phyloP scores from a whole-genome alignment of 2,113 vertebrate species.

The Plotosus lineatus region DNA sequence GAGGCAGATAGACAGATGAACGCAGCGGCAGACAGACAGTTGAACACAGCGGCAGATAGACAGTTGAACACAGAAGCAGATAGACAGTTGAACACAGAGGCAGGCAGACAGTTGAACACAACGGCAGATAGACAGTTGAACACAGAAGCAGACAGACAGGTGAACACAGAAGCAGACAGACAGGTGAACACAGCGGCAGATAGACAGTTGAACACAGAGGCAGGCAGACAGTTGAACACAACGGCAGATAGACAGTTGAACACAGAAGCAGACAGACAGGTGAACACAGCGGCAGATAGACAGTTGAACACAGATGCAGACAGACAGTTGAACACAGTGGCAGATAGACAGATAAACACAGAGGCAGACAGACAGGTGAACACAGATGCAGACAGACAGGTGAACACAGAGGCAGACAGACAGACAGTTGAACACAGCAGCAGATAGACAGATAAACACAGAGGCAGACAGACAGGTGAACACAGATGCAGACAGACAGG shows the following conservation, averaged over 20 bases:
- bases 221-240: too few relatives aligned
- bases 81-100: neutral
- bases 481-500: neutral
- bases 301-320: too few relatives aligned
- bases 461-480: neutral
- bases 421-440: neutral
- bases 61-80: too few relatives aligned
- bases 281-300: neutral
- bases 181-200: neutral
- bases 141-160: neutral
- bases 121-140: neutral
- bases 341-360: too few relatives aligned
- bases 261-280: too few relatives aligned
- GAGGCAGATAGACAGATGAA: neutral
- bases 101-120: neutral
- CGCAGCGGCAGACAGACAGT: neutral
- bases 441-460: neutral
- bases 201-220: neutral
- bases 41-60: neutral
- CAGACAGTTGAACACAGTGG: too few relatives aligned
- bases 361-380: too few relatives aligned
- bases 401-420: too few relatives aligned
- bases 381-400: too few relatives aligned
- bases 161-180: neutral
- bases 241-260: too few relatives aligned